These are phyloP conservation scores for Drosophila anomelani DNA, from an alignment of 2,888 invertebrate species.

Conservation along the genomic window DNA sequence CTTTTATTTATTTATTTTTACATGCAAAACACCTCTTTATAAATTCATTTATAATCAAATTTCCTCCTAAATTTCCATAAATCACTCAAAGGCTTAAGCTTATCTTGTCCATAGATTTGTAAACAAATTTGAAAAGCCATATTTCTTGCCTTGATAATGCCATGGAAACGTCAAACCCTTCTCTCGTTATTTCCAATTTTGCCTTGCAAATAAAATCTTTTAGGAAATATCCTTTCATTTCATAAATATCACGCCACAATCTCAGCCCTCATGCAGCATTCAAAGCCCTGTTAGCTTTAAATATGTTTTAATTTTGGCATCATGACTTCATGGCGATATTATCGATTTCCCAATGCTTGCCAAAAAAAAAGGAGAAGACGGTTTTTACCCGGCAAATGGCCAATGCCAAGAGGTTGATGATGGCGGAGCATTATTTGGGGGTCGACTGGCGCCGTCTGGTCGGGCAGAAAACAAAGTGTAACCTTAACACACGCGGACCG, in stretches of 20 bases:
- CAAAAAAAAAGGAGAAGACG: slow-evolving; percentile 37
- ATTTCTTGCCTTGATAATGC: neutral
- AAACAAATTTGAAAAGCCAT: slow-evolving; percentile 10
- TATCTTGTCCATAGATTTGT: slow-evolving; percentile 6
- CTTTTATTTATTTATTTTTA: neutral
- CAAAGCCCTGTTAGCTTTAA: slow-evolving; percentile 47
- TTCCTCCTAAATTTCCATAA: neutral
- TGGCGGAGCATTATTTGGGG: slow-evolving; percentile 38
- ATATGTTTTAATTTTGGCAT: slow-evolving; percentile 46
- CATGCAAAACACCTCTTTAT: too few species aligned
- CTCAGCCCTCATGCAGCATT: slow-evolving; percentile 6
- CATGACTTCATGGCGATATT: slow-evolving; percentile 56
- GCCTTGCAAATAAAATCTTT: neutral
- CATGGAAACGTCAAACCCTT: slow-evolving; percentile 20
- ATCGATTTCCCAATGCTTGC: slow-evolving; percentile 66
- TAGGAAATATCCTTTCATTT: neutral
- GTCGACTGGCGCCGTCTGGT: slow-evolving; percentile 70
- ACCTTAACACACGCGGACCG: slow-evolving; percentile 67
- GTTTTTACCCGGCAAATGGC: slow-evolving; percentile 16
- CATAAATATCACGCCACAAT: slow-evolving; percentile 5
- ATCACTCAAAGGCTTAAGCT: slow-evolving; percentile 1
- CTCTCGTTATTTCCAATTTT: slow-evolving; percentile 6
- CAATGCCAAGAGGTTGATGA: slow-evolving; percentile 35
- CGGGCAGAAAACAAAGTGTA: slow-evolving; percentile 65
- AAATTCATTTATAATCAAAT: neutral